Base-by-base conservation (phyloP, 1,140 invertebrate genomes). In the Drosophila orena region DNA sequence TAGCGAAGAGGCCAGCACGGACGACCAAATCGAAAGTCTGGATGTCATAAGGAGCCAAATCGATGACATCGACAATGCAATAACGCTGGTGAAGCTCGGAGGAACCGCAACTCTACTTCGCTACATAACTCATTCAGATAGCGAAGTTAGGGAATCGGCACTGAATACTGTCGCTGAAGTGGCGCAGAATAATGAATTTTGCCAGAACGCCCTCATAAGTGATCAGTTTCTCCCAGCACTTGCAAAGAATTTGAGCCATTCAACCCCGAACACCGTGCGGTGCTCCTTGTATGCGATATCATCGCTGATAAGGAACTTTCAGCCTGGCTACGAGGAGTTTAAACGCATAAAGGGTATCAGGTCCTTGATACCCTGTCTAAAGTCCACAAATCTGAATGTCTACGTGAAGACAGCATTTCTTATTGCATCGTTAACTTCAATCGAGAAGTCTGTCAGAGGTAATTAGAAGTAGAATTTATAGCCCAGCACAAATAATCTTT, bases 401-500 rank as follows among this genome's bases (percentile, higher is more conserved):
- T 85, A 88, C 7, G 75, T 81, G 34, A 85, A 88, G 49, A 52
- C 78, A 0, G 78, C 81, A 1, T 85, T 81, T 50, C 83, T 85
- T 6, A 88, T 85, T 17, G 81, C 62, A 15, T 78, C 83, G 2
- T 43, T 85, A 20, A 56, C 71, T 0, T 68, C 69, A 0, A 40
- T 42, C 17, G 75, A 88, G 5, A 78, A 52, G 34, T 35, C 65
- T 14, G 17, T 81, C 4, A 56, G 65, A 49, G 73, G 81, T 86
- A 66, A 35, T 8, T 20, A 7, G 7, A 14, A n/a, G 8, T n/a
- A 4, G n/a, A 7, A 34, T 10, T 4, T 24, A 22, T 30, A 38
- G 17, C n/a, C 17, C 2, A 6, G 14, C 4, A 11, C 2, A 37
- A 14, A 7, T 15, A 17, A 24, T 8, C 8, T 17, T 7, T 3